Evolutionary conservation across 2,888 invertebrate species (phyloP), one percentile per base, ranked within the genome.

Genomic region (Mythimna vitellina): DNA sequence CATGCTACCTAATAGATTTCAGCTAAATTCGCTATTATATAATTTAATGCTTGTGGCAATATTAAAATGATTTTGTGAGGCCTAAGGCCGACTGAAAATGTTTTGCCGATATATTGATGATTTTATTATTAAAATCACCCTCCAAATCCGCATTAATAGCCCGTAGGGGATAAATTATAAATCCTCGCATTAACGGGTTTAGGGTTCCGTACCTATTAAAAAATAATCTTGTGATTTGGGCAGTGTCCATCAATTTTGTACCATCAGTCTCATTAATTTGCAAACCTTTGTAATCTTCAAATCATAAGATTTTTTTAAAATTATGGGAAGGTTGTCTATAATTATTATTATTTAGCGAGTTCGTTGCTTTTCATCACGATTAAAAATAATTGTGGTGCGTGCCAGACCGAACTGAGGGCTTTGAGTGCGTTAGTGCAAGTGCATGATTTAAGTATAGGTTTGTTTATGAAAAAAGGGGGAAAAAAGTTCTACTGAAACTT

Each of bases 351-450:
- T 66, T 78, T 32, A 17, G 54, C 7, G 53, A 53, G 25, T 78
- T 54, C 38, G 38, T 73, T 65, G 73, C 58, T 70, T 29, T 57
- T 58, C 20, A 51, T 69, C 20, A 25, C 61, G 73, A 73, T 78
- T 73, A 71, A 81, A 80, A 81, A 64, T 78, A 81, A 81, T 78
- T 77, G 70, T 73, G 65, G 81, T 81, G 80, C 78, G 78, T 81
- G 81, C 78, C 51, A 71, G 70, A 73, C 57, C 56, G 65, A 8
- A 62, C 56, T 57, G 54, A 78, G 68, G 51, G 62, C 49, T 69
- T 65, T 62, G 57, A 78, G 74, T 69, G 68, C 68, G 73, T 78
- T 78, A 65, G 29, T 63, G 35, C 32, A 69, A 78, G 73, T 61
- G 67, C 20, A 53, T 35, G 17, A 32, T 32, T 1, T 5, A 10